phyloP scores from a whole-genome alignment of 2,113 vertebrate species.

The Hylia prasina region DNA sequence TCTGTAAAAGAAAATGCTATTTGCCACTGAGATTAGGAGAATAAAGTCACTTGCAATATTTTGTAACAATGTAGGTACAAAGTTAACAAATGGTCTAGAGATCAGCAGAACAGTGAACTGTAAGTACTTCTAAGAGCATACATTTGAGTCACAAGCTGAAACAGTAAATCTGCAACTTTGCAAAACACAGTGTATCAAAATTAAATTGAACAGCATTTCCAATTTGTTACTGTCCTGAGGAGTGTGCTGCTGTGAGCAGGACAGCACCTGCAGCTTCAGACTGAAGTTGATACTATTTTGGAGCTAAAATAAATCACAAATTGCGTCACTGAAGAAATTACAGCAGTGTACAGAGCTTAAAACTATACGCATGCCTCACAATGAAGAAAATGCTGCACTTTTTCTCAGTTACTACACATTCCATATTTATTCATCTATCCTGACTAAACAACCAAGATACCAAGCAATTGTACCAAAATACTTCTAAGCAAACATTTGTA shows the following conservation, averaged over 20 bases:
- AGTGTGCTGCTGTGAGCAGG: neutral
- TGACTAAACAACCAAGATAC: neutral
- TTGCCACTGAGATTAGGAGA: neutral
- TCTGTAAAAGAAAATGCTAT: neutral
- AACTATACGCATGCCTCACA: neutral
- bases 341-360: neutral
- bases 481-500: neutral
- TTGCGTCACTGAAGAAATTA: neutral
- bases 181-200: neutral
- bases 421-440: neutral
- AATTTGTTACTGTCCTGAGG: neutral
- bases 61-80: neutral
- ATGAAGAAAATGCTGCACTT: neutral
- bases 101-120: neutral
- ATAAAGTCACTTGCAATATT: neutral
- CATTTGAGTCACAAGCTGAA: neutral
- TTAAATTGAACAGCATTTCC: neutral
- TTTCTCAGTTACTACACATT: neutral
- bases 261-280: neutral
- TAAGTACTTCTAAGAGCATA: neutral
- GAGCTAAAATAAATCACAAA: neutral
- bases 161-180: neutral
- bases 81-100: neutral
- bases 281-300: neutral
- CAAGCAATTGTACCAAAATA: neutral